Evolutionary conservation across 1,140 invertebrate species (phyloP).

Genomic region (Drosophila kohkoa): DNA sequence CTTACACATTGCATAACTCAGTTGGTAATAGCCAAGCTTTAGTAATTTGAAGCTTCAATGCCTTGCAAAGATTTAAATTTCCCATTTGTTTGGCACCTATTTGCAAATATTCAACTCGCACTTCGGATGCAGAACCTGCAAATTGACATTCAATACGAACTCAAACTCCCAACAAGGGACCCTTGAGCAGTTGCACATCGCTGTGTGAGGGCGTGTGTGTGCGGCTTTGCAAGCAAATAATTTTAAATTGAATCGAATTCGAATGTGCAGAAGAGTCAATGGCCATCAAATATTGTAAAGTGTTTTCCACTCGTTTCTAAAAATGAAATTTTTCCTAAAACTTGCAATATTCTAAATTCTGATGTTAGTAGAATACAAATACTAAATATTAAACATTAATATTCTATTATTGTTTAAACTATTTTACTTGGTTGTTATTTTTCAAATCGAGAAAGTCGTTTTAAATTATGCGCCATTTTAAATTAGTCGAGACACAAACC

Average conservation of each 20-base stretch:
- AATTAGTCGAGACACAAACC: conserved; percentile 20
- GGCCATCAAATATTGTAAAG: conserved; percentile 9
- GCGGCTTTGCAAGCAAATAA: conserved; percentile 62
- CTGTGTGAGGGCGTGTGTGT: conserved; percentile 19
- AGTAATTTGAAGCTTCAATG: conserved; percentile 73
- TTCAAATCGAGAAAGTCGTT: background rate
- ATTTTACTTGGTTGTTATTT: background rate
- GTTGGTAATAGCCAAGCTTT: conserved; percentile 16
- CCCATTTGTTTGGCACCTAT: conserved; percentile 44
- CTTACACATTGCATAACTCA: conserved; percentile 55
- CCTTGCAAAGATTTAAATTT: conserved; percentile 61
- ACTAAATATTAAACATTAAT: conserved; percentile 1
- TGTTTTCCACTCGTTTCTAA: conserved; percentile 11
- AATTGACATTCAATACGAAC: conserved; percentile 37
- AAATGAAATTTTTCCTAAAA: conserved; percentile 7
- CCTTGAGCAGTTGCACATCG: conserved; percentile 17
- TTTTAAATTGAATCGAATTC: conserved; percentile 70
- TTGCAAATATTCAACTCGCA: conserved; percentile 18
- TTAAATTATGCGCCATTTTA: background rate
- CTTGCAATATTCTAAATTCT: too few relatives aligned
- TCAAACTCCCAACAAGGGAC: conserved; percentile 9
- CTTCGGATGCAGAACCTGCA: conserved; percentile 22
- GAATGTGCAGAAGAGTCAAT: conserved; percentile 42
- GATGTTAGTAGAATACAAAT: too few relatives aligned
- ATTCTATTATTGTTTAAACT: background rate